Conservation (phyloP, 2,888 invertebrate genomes). For the Tetrapedia diversipes region DNA sequence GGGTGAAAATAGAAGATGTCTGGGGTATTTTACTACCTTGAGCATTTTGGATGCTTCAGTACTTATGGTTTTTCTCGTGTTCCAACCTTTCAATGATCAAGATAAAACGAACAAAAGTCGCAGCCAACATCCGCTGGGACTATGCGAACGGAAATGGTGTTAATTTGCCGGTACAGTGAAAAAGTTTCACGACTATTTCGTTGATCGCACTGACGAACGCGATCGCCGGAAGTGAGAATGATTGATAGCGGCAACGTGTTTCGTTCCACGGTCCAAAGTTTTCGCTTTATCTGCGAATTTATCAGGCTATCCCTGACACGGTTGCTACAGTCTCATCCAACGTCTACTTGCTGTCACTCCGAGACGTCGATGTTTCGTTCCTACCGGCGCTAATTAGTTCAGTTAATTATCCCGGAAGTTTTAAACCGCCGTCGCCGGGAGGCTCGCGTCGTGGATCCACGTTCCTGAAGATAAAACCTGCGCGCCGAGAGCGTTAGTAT, state of each 20-base stretch:
- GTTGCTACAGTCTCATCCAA: slow-evolving; percentile 21
- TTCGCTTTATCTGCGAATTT: slow-evolving; percentile 73
- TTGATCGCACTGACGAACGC: slow-evolving; percentile 4
- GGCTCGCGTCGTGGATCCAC: not conserved
- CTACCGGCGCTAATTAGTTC: slow-evolving; percentile 72
- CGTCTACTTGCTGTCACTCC: slow-evolving; percentile 27
- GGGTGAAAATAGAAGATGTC: not conserved
- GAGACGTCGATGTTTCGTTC: slow-evolving; percentile 66
- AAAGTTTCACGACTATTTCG: not conserved
- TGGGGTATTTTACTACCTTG: too few relatives aligned
- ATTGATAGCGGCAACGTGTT: slow-evolving; percentile 69
- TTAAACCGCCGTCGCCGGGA: slow-evolving; percentile 49
- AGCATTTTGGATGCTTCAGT: too few relatives aligned
- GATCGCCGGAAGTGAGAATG: slow-evolving; percentile 44
- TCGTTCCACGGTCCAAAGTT: slow-evolving; percentile 65
- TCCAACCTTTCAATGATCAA: too few relatives aligned
- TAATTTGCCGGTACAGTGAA: not conserved
- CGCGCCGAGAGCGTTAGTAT: too few relatives aligned
- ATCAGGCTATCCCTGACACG: slow-evolving; percentile 65
- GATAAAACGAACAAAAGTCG: too few relatives aligned
- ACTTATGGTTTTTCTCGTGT: too few relatives aligned
- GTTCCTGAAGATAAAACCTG: slow-evolving; percentile 40
- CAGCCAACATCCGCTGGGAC: too few relatives aligned
- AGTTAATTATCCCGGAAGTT: slow-evolving; percentile 75
- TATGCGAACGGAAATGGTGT: not conserved